Base-by-base conservation (phyloP, 2,113 vertebrate genomes). In the Alligator mississippiensis region DNA sequence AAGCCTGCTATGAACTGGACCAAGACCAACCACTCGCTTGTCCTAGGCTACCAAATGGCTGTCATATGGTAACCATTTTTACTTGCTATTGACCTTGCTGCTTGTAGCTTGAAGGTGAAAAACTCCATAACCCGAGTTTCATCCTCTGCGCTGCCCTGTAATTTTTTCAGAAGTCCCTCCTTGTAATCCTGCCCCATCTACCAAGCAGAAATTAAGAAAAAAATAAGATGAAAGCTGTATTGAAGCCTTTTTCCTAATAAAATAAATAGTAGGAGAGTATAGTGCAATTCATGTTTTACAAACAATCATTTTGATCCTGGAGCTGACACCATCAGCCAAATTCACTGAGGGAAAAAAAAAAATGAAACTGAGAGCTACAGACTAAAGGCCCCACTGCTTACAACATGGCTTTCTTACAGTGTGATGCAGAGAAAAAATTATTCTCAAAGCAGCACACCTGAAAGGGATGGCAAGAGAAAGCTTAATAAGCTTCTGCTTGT, bases 301-400 rank as follows among this genome's bases (percentile, higher is more conserved):
- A 92, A 86, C 55, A 70, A 76, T 30, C 60, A 78, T 81, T 77
- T 92, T 96, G 86, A 82, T 81, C 70, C 62, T 77, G 86, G 90
- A 95, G 80, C 91, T 94, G 89, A 91, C 87, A 90, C 4, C 77
- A 92, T 85, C 83, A 95, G 63, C 81, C 86, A 94, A 95, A 95
- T 72, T 85, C 80, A 87, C 87, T 79, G 89, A 93, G 80, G 84
- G 70, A 85, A 96, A 95, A 90, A n/a, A 93, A 60, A 93, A 93
- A 93, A 72, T 79, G 90, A 92, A 90, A 77, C 80, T 81, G 59
- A 82, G 77, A 80, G 90, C 61, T 77, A 84, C 59, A 62, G 88
- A 77, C 88, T 89, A 82, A 82, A 95, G 96, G 86, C 89, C 54
- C 72, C 80, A 84, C 77, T 85, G 77, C 87, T 84, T 92, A 30